Conservation (phyloP, 92 coral and sea anemone species). For the Palythoa caribaeorum region DNA sequence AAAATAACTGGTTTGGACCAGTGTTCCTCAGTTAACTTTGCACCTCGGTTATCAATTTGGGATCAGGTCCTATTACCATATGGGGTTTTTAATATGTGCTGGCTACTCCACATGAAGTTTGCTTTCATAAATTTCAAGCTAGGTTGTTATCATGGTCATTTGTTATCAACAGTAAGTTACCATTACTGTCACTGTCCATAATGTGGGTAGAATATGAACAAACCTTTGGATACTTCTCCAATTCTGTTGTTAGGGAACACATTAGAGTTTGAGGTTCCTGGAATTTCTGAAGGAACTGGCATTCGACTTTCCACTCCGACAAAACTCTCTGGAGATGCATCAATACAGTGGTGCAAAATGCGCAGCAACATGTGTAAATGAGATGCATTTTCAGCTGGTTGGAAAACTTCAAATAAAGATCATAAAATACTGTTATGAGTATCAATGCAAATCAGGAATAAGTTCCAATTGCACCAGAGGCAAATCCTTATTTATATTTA, state of each 20-base stretch:
- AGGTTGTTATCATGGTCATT: too few relatives aligned
- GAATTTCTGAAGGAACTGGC: constrained; percentile 21
- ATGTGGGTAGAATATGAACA: neutral
- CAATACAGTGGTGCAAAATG: constrained; percentile 74
- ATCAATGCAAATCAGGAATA: neutral
- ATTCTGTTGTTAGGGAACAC: constrained; percentile 51
- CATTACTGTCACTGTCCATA: too few relatives aligned
- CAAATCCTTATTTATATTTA: too few relatives aligned
- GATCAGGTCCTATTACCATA: too few relatives aligned
- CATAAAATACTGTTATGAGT: neutral
- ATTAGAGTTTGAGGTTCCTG: constrained; percentile 42
- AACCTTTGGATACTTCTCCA: constrained; percentile 72
- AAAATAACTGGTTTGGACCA: too few relatives aligned
- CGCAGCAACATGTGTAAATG: constrained; percentile 70
- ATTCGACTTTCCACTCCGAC: constrained; percentile 64
- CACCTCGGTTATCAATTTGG: too few relatives aligned
- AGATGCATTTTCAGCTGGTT: constrained; percentile 50
- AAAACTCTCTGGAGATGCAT: constrained; percentile 76
- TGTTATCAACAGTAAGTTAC: too few relatives aligned
- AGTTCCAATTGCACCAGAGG: too few relatives aligned
- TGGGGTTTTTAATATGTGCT: too few relatives aligned
- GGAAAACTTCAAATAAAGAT: neutral
- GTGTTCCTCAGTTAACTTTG: too few relatives aligned
- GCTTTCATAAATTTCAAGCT: too few relatives aligned
- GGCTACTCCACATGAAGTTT: too few relatives aligned